Percentiles rank a stretch among this genome's conserved stretches.
Conservation (phyloP, 2,113 vertebrate genomes). For the Scalopus aquaticus region DNA sequence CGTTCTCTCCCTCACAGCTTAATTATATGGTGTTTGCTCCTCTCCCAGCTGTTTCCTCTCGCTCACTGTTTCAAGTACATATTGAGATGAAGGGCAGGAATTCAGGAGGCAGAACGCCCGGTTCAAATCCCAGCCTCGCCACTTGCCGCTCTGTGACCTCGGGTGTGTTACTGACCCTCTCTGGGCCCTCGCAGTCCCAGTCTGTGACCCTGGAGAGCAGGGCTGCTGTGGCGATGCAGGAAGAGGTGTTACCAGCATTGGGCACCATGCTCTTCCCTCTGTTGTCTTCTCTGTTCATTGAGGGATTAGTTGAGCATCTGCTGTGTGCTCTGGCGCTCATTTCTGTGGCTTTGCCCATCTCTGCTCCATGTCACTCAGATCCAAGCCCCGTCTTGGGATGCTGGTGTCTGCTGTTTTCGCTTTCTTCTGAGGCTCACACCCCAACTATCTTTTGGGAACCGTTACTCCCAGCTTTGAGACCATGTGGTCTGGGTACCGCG, state of each 20-base stretch:
- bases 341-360: not conserved
- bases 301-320: not conserved
- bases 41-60: not conserved
- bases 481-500: not conserved
- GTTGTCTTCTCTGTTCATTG: accelerated
- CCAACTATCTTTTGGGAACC: not conserved
- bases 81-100: not conserved
- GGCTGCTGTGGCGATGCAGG: not conserved
- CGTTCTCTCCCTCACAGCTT: not conserved
- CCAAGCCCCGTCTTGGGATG: not conserved
- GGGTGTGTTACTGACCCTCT: not conserved
- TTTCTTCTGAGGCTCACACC: not conserved
- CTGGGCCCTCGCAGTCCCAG: not conserved
- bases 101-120: too few relatives aligned
- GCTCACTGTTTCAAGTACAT: not conserved
- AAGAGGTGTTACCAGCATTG: not conserved
- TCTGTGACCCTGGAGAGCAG: too few relatives aligned
- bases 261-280: accelerated
- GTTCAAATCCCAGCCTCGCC: not conserved
- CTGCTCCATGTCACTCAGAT: not conserved
- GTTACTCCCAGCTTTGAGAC: not conserved
- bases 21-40: accelerated
- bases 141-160: not conserved
- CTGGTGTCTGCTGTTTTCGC: not conserved
- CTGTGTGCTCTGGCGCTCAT: not conserved